Evolutionary conservation across 2,888 invertebrate genomes (phyloP), one percentile per base, ranked within the genome.

Genomic region (Phoenoteleia sp.): DNA sequence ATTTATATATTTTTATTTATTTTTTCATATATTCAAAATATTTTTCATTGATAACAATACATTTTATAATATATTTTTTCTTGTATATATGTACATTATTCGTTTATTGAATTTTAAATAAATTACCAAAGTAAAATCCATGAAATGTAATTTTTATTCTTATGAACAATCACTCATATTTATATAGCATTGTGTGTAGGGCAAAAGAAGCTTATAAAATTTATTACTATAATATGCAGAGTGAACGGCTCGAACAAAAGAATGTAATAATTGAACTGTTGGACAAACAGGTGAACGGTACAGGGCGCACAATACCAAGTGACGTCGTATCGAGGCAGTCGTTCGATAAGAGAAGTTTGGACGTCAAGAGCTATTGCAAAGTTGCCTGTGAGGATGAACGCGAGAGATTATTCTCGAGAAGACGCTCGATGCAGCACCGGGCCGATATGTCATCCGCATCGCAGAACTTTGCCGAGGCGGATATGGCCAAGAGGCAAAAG

Each of bases 401-500:
- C 77, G 89, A 90, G 60, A 88, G 86, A 86, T 85, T 85, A 81
- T 89, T 90, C 85, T 86, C 83, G 49, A 84, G 80, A 47, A 88
- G 75, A 62, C 86, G 87, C 56, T 85, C 85, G 64, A 83, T 76
- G 81, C 88, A 85, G 83, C 82, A 76, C 1, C 23, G 25, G 71
- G 17, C 71, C 60, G 81, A 76, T 23, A 27, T 71, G 81, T 81
- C 81, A 69, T 69, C 71, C 62, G 56, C 81, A 81, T 75, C 75
- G 54, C 58, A 56, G 29, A 76, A 80, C 60, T 56, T 81, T 45
- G 66, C 47, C 64, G 64, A 77, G 42, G n/a, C 52, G 75, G 62
- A 81, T 62, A 88, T 86, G 81, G 69, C 82, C 81, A 58, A 76
- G 58, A 91, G 94, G 86, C 92, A 91, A 76, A 95, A 95, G 90